Evolutionary conservation across 2,113 vertebrate species (phyloP), one percentile per base, ranked within the genome.

Genomic region (Delphinapterus leucas): DNA sequence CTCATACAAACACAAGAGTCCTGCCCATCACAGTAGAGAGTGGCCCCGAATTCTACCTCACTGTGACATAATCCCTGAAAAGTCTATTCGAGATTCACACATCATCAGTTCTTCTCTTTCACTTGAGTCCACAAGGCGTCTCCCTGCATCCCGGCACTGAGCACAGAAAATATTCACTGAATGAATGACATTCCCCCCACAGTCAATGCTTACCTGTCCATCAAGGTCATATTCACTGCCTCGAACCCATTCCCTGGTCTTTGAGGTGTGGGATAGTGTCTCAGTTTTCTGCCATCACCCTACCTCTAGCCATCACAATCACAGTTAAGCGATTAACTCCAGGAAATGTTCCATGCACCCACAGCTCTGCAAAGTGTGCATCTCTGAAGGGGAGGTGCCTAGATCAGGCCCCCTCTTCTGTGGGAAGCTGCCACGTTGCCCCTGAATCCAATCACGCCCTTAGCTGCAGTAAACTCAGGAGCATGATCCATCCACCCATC

Each of bases 251-350:
- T 53, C 31, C 49, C 26, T 85, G 71, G 47, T 31, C 84, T 87
- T 73, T 8, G 1, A 55, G 38, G 26, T 17, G 3, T 12, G 10
- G 13, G 63, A 68, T 0, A 20, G 36, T 17, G 4, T 31, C 88
- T 82, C 21, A 33, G 21, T 93, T 63, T 87, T 91, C 86, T 68
- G n/a, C 74, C 13, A 60, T 65, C 31, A 79, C 26, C 60, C 83
- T 58, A 31, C 60, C 74, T 91, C 79, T 17, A 8, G 77, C 33
- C 58, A 44, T 41, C 55, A 63, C 15, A 89, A 55, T 68, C 44
- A 38, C 8, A 71, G 60, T 26, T 33, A 31, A 49, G n/a, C 23
- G 63, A 80, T 18, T 53, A 60, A 49, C 31, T 33, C 31, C 41
- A 71, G 74, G 68, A 53, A 49, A 28, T 10, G 44, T 21, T 70